These are phyloP conservation scores for Aspidiotus rigidus DNA, from an alignment of 2,888 invertebrate species.

Conservation along the genomic window DNA sequence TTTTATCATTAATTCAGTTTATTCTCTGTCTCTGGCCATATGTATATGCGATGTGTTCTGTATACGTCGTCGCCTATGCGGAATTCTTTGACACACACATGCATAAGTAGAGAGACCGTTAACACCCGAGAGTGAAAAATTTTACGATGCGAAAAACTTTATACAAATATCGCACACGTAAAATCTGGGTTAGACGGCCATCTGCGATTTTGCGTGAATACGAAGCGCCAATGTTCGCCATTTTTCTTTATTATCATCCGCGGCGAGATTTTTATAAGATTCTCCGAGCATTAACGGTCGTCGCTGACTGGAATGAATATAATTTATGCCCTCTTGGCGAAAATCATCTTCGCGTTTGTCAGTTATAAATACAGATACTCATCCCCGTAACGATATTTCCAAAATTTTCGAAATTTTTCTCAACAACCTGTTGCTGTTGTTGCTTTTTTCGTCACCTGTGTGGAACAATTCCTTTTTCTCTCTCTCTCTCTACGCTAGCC, in stretches of 20 bases:
- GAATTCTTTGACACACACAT: too few species aligned
- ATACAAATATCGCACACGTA: slow-evolving; percentile 1
- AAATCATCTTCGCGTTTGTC: not conserved
- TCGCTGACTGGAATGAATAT: not conserved
- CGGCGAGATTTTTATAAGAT: not conserved
- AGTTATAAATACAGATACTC: too few species aligned
- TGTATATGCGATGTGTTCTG: not conserved
- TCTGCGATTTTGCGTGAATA: slow-evolving; percentile 4
- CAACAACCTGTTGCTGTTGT: not conserved
- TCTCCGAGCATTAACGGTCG: not conserved
- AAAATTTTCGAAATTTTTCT: not conserved
- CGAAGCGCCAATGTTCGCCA: not conserved
- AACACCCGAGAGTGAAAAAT: not conserved
- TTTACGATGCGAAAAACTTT: not conserved
- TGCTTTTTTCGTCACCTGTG: not conserved
- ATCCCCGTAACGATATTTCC: too few species aligned
- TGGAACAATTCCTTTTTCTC: not conserved
- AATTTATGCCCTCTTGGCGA: not conserved
- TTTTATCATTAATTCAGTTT: slow-evolving; percentile 27
- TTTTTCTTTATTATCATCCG: not conserved
- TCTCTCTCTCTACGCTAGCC: not conserved
- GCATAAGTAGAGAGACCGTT: not conserved
- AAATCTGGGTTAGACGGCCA: slow-evolving; percentile 2
- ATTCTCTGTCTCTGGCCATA: not conserved
- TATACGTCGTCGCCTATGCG: too few species aligned